Conservation (phyloP, 2,888 invertebrate genomes). For the Pogonocherus hispidulus region DNA sequence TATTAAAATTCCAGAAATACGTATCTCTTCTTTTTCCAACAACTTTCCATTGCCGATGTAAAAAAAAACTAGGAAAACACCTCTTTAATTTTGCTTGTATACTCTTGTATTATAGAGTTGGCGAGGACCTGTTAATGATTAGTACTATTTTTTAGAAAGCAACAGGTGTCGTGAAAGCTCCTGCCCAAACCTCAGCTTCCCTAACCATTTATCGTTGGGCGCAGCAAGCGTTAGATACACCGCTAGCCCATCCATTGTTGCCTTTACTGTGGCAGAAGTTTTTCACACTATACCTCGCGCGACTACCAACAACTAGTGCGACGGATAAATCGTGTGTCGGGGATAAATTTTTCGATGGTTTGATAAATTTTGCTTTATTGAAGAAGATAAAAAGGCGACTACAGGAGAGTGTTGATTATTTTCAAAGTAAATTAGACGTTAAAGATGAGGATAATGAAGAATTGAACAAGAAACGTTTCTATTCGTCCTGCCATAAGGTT, state of each 20-base stretch:
- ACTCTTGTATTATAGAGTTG: slow-evolving; percentile 15
- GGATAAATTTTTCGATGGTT: slow-evolving; percentile 81
- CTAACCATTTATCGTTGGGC: slow-evolving; percentile 82
- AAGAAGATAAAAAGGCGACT: slow-evolving; percentile 80
- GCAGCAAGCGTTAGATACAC: slow-evolving; percentile 79
- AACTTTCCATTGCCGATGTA: too few species aligned
- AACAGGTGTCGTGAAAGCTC: slow-evolving; percentile 71
- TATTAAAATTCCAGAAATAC: too few species aligned
- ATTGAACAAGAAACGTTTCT: slow-evolving; percentile 55
- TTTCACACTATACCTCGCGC: slow-evolving; percentile 78
- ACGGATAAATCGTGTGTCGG: slow-evolving; percentile 77
- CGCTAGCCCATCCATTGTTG: slow-evolving; percentile 77
- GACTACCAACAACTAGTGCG: slow-evolving; percentile 71
- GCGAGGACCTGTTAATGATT: too few species aligned
- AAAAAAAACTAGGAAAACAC: too few species aligned
- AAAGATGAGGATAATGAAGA: slow-evolving; percentile 62
- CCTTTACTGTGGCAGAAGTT: slow-evolving; percentile 85
- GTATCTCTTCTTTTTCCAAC: too few species aligned
- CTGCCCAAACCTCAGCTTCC: slow-evolving; percentile 71
- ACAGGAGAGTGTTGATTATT: slow-evolving; percentile 75
- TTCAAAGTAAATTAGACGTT: slow-evolving; percentile 68
- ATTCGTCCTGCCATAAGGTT: slow-evolving; percentile 61
- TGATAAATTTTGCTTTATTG: slow-evolving; percentile 76
- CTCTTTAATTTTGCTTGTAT: not conserved
- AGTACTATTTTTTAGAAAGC: slow-evolving; percentile 77